Percentiles rank a stretch among this genome's conserved stretches.
These are phyloP conservation scores for Gallinago nigripennis DNA, from an alignment of 2,797 vertebrate species.

Conservation along the genomic window DNA sequence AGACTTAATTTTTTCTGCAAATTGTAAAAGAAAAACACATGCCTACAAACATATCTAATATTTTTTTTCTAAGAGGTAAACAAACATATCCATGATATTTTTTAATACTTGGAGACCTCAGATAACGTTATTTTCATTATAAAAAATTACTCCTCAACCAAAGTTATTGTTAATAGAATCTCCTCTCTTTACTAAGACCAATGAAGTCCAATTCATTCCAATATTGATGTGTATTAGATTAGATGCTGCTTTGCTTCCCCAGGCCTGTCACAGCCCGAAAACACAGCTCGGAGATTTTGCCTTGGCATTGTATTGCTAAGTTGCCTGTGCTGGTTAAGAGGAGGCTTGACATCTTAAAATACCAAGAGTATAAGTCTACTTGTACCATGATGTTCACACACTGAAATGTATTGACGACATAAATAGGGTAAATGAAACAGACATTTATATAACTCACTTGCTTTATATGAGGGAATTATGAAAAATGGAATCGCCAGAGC, in stretches of 20 bases:
- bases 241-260: neutral
- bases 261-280: neutral
- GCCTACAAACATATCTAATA: neutral
- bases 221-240: neutral
- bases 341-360: neutral
- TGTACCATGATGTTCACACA: neutral
- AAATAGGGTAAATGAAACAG: neutral
- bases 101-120: neutral
- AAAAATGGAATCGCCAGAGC: slow-evolving; percentile 40
- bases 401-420: neutral
- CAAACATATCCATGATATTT: neutral
- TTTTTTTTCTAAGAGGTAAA: neutral
- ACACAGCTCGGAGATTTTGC: neutral
- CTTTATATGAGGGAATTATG: slow-evolving; percentile 64
- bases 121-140: neutral
- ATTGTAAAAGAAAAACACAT: neutral
- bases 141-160: neutral
- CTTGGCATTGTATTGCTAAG: neutral
- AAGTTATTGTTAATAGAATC: neutral
- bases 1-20: slow-evolving; percentile 38
- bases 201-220: neutral
- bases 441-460: slow-evolving; percentile 66
- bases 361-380: neutral
- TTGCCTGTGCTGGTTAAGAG: neutral
- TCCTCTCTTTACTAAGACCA: neutral